A percentile compares a stretch with the other conserved stretches of the same genome.
Evolutionary conservation across 1,140 invertebrate species (phyloP).

Genomic region (Macrobrachium rosenbergii): DNA sequence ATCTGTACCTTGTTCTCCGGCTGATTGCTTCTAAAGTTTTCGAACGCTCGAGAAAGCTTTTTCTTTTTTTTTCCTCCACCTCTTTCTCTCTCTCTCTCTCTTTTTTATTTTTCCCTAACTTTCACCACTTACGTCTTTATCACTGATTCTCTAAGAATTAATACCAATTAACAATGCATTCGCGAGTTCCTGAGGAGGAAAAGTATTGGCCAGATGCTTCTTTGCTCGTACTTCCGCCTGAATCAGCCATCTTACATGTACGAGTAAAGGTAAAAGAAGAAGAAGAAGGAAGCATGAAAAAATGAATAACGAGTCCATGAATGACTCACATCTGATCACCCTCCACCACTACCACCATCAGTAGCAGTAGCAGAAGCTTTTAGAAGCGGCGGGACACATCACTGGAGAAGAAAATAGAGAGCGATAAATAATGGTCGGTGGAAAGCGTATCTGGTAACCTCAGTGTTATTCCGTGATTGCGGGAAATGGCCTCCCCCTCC

Average conservation of each 20-base stretch:
- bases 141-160: neutral
- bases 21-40: conserved; percentile 46
- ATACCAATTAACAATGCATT: neutral
- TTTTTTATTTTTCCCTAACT: conserved; percentile 11
- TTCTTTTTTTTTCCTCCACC: neutral
- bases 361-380: too few species aligned
- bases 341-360: too few species aligned
- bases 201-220: neutral
- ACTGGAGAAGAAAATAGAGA: too few species aligned
- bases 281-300: too few species aligned
- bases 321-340: neutral
- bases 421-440: neutral
- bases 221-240: too few species aligned
- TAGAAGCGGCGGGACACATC: too few species aligned
- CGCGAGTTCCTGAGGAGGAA: too few species aligned
- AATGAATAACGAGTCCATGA: neutral
- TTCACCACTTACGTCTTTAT: conserved; percentile 13
- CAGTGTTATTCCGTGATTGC: conserved; percentile 21
- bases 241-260: too few species aligned
- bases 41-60: conserved; percentile 3
- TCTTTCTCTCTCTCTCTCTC: neutral
- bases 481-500: neutral
- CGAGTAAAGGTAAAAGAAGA: too few species aligned
- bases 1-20: conserved; percentile 38
- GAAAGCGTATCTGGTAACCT: neutral